Evolutionary conservation across 2,797 vertebrate species (phyloP).

Genomic region (Novumbra hubbsi): DNA sequence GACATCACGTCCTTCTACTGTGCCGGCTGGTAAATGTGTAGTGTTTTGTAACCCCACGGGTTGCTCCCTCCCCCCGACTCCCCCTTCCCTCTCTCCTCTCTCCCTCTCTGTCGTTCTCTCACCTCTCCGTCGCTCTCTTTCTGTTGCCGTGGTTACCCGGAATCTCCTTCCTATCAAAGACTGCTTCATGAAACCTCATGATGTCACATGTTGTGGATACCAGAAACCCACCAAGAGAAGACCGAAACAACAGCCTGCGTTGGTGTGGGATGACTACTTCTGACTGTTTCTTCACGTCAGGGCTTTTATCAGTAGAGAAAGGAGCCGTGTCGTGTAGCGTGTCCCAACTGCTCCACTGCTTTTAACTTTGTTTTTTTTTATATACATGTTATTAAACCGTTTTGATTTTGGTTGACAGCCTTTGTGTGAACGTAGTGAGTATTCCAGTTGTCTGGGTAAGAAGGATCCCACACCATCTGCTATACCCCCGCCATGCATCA

Average conservation of each 20-base stretch:
- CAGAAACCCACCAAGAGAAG: conserved; percentile 3
- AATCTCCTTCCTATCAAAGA: conserved; percentile 3
- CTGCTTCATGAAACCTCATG: not conserved
- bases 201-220: not conserved
- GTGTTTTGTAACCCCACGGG: not conserved
- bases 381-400: conserved; percentile 16
- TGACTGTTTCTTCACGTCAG: not conserved
- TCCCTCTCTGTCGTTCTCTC: too few species aligned
- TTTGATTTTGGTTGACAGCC: conserved; percentile 9
- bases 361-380: conserved; percentile 10
- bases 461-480: not conserved
- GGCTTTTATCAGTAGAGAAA: conserved; percentile 32
- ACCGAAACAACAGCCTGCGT: not conserved
- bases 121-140: not conserved
- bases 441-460: not conserved
- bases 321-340: not conserved
- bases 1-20: not conserved
- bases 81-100: not conserved
- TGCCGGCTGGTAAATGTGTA: not conserved
- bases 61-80: not conserved
- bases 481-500: not conserved
- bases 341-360: not conserved
- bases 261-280: not conserved
- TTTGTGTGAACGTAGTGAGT: not conserved
- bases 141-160: conserved; percentile 5